Conservation (phyloP, 2,797 vertebrate species). For the Poeciliopsis presidionis region DNA sequence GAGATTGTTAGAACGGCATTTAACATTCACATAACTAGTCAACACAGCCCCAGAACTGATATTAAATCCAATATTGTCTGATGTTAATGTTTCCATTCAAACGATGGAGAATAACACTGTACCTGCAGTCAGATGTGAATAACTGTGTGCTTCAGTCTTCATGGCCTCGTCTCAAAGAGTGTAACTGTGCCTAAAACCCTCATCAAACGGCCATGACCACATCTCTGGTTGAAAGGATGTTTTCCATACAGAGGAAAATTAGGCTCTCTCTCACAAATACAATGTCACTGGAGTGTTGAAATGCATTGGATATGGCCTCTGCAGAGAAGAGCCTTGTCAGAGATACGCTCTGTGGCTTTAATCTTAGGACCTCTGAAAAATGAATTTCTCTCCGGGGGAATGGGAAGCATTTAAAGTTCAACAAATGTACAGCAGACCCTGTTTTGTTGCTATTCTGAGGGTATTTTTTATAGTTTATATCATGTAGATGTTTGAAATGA, state of each 20-base stretch:
- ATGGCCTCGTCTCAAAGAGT: not conserved
- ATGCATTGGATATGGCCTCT: conserved; percentile 16
- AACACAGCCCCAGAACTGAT: not conserved
- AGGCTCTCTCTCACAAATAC: conserved; percentile 9
- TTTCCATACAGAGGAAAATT: conserved; percentile 15
- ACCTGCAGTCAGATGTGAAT: not conserved
- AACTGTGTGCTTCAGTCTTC: not conserved
- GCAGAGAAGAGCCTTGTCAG: conserved; percentile 20
- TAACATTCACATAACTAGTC: not conserved
- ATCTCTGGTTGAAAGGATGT: conserved; percentile 11
- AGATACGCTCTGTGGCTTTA: conserved; percentile 18
- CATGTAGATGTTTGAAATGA: not conserved
- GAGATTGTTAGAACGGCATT: not conserved
- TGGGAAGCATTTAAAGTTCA: conserved; percentile 1
- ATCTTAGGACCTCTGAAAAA: conserved; percentile 13
- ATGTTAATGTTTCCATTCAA: not conserved
- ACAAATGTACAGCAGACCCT: not conserved
- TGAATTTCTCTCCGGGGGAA: not conserved
- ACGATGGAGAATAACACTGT: not conserved
- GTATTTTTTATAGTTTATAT: not conserved
- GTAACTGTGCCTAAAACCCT: conserved; percentile 8
- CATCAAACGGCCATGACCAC: conserved; percentile 5
- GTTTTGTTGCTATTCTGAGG: not conserved
- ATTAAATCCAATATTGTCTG: not conserved
- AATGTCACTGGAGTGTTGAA: conserved; percentile 8